phyloP scores from a whole-genome alignment of 2,888 invertebrate genomes.

The Dicyrtoma fusca region DNA sequence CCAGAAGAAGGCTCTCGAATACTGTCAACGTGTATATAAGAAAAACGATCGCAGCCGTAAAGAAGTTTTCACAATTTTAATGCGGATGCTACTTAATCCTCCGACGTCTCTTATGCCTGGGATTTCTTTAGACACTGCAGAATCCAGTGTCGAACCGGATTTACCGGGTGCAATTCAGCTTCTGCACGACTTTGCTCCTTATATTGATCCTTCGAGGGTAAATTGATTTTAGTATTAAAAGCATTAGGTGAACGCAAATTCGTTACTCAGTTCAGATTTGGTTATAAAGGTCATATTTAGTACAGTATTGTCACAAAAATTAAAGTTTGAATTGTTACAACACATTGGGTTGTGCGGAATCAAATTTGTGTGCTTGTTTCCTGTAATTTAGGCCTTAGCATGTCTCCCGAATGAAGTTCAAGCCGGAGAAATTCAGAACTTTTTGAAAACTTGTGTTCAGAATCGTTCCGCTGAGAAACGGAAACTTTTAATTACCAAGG shows the following conservation, averaged over 20 bases:
- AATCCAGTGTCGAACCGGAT: slow-evolving; percentile 70
- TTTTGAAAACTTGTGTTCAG: slow-evolving; percentile 77
- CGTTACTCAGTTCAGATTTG: too few relatives aligned
- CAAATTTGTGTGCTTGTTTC: slow-evolving; percentile 11
- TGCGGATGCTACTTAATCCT: slow-evolving; percentile 66
- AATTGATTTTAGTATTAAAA: slow-evolving; percentile 17
- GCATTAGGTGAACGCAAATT: slow-evolving; percentile 21
- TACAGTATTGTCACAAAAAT: too few relatives aligned
- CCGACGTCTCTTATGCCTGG: slow-evolving; percentile 62
- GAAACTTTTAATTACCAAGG: slow-evolving; percentile 76
- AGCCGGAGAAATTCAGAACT: slow-evolving; percentile 74
- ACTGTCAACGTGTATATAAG: slow-evolving; percentile 74
- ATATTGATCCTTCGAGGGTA: slow-evolving; percentile 81
- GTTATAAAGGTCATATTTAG: too few relatives aligned
- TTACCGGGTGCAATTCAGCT: slow-evolving; percentile 77
- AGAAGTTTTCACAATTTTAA: slow-evolving; percentile 63
- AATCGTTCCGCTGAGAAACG: slow-evolving; percentile 74
- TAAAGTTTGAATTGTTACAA: too few relatives aligned
- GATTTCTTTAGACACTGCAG: slow-evolving; percentile 59
- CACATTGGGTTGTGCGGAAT: too few relatives aligned
- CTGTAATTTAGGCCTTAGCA: slow-evolving; percentile 66
- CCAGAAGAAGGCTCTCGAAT: slow-evolving; percentile 78
- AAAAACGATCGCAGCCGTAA: slow-evolving; percentile 49
- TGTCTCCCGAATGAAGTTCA: slow-evolving; percentile 81
- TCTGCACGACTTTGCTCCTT: slow-evolving; percentile 79